Evolutionary conservation across 2,888 invertebrate genomes (phyloP).

Genomic region (Noctua janthe): DNA sequence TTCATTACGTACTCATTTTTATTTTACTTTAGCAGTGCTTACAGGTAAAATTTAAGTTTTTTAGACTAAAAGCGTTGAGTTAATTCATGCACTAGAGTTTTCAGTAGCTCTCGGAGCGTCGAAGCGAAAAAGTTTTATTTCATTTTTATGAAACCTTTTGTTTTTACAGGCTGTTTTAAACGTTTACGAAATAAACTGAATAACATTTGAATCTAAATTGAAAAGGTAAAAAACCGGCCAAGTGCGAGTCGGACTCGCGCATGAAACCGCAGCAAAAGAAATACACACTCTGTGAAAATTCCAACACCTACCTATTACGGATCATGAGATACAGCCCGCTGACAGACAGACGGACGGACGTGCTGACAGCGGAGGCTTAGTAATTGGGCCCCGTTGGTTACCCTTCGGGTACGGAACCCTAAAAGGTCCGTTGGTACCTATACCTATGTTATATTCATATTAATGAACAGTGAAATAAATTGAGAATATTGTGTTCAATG

Average conservation of each 20-base stretch:
- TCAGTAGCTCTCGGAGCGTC: background rate
- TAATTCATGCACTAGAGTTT: conserved; percentile 19
- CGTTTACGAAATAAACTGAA: background rate
- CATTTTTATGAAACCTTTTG: background rate
- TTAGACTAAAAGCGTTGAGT: background rate
- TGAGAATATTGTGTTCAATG: background rate
- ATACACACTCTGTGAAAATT: too few species aligned
- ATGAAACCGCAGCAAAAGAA: too few species aligned
- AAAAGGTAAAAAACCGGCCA: background rate
- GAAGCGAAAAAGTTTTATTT: background rate
- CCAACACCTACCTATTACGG: too few species aligned
- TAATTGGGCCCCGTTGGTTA: too few species aligned
- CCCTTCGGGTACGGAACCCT: too few species aligned
- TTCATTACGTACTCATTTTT: conserved; percentile 40
- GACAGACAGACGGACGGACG: too few species aligned
- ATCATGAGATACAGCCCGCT: too few species aligned
- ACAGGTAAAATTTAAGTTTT: conserved; percentile 18
- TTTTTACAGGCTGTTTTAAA: background rate
- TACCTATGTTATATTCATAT: too few species aligned
- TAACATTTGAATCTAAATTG: background rate
- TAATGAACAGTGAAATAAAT: background rate
- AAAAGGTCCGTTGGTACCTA: background rate
- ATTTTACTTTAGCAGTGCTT: conserved; percentile 10
- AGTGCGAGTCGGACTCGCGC: too few species aligned
- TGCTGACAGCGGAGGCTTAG: too few species aligned